A percentile compares a stretch with the other conserved stretches of the same genome.
Evolutionary conservation across 2,113 vertebrate species (phyloP).

Genomic region (Oncorhynchus keta): DNA sequence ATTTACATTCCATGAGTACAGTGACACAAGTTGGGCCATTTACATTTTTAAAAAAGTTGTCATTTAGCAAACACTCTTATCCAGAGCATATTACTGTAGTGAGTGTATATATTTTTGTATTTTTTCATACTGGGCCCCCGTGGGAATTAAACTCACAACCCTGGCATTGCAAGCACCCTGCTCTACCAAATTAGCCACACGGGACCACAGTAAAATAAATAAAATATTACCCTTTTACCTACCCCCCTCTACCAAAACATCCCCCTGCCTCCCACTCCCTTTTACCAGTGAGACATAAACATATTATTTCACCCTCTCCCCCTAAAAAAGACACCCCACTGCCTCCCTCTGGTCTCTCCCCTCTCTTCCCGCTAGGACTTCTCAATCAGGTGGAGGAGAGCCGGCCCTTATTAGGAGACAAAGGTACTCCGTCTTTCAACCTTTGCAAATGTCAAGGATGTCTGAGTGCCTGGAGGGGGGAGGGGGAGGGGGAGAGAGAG

Average conservation of each 20-base stretch:
- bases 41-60: no score
- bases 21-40: no score
- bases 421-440: slow-evolving; percentile 81
- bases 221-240: not conserved
- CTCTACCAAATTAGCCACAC: no score
- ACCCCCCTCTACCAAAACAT: not conserved
- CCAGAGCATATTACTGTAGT: no score
- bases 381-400: slow-evolving; percentile 69
- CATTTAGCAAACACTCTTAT: no score
- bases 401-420: slow-evolving; percentile 75
- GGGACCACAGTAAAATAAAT: no score
- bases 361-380: slow-evolving; percentile 44
- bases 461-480: slow-evolving; percentile 55
- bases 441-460: slow-evolving; percentile 82
- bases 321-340: not conserved
- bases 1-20: no score
- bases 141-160: no score
- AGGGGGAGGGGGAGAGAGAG: not conserved
- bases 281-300: no score
- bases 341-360: slow-evolving; percentile 6
- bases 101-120: no score
- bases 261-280: not conserved
- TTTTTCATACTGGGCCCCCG: no score
- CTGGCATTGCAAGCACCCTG: no score
- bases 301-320: not conserved